These are phyloP conservation scores for Mormyrus iriodes DNA, from an alignment of 2,113 vertebrate species.

Conservation along the genomic window DNA sequence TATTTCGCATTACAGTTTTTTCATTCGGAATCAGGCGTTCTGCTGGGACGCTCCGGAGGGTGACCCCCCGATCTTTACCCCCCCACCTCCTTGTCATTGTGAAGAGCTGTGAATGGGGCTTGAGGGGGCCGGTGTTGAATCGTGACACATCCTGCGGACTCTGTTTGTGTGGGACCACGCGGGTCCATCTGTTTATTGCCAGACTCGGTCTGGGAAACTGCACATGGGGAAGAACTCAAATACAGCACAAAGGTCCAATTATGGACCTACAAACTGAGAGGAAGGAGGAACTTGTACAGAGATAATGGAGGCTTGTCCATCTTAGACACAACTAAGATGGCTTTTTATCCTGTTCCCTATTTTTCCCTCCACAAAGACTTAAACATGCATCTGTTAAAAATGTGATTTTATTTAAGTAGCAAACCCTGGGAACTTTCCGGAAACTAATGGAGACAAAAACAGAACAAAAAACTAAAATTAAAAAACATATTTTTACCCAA, in stretches of 20 bases:
- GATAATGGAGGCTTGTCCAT: slow-evolving; percentile 66
- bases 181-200: slow-evolving; percentile 64
- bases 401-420: not conserved
- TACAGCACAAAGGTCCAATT: slow-evolving; percentile 73
- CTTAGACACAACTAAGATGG: slow-evolving; percentile 56
- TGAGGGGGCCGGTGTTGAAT: slow-evolving; percentile 60
- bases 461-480: too few relatives aligned
- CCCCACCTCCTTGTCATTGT: slow-evolving; percentile 56
- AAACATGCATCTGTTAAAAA: slow-evolving; percentile 32
- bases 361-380: slow-evolving; percentile 45
- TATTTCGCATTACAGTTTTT: slow-evolving; percentile 48
- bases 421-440: not conserved
- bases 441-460: not conserved
- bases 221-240: slow-evolving; percentile 55
- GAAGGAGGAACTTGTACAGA: slow-evolving; percentile 42
- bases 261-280: slow-evolving; percentile 61
- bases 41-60: slow-evolving; percentile 52
- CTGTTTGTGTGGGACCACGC: slow-evolving; percentile 70
- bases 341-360: slow-evolving; percentile 49
- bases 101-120: slow-evolving; percentile 70
- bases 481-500: not conserved
- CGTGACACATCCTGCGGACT: slow-evolving; percentile 61
- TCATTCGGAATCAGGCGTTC: slow-evolving; percentile 59
- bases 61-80: slow-evolving; percentile 50
- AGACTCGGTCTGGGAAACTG: slow-evolving; percentile 65